Percentiles rank a stretch among this genome's conserved stretches.
Evolutionary conservation across 2,888 invertebrate genomes (phyloP).

Genomic region (Parnassius glacialis): DNA sequence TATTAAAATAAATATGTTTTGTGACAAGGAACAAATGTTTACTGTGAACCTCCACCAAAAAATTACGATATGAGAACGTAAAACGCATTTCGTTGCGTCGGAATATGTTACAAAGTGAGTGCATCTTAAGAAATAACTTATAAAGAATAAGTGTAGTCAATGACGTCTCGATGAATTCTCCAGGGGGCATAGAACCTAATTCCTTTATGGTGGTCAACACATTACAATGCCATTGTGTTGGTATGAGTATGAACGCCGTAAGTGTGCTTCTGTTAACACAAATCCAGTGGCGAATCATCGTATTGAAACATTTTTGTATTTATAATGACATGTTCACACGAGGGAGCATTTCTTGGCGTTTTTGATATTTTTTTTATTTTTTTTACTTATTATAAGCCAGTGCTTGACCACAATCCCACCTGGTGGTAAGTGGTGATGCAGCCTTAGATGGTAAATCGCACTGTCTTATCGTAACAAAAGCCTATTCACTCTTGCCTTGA

Average conservation of each 20-base stretch:
- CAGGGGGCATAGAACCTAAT: conserved; percentile 6
- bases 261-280: conserved; percentile 16
- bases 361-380: no score
- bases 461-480: no score
- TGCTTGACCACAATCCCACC: no score
- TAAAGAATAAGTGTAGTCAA: conserved; percentile 9
- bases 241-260: not conserved
- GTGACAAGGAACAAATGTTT: no score
- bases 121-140: not conserved
- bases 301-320: conserved; percentile 32
- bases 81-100: not conserved
- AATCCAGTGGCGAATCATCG: conserved; percentile 28
- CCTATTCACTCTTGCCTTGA: no score
- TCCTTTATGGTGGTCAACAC: conserved; percentile 23
- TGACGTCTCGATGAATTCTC: conserved; percentile 21
- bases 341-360: not conserved
- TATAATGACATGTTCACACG: conserved; percentile 17
- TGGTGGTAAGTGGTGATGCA: no score
- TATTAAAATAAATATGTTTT: no score
- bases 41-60: not conserved
- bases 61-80: not conserved
- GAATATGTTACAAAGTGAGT: conserved; percentile 1
- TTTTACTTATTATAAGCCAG: no score
- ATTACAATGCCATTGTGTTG: conserved; percentile 29
- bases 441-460: no score